phyloP scores from a whole-genome alignment of 2,797 vertebrate species.

The Microctenopoma lineatum region DNA sequence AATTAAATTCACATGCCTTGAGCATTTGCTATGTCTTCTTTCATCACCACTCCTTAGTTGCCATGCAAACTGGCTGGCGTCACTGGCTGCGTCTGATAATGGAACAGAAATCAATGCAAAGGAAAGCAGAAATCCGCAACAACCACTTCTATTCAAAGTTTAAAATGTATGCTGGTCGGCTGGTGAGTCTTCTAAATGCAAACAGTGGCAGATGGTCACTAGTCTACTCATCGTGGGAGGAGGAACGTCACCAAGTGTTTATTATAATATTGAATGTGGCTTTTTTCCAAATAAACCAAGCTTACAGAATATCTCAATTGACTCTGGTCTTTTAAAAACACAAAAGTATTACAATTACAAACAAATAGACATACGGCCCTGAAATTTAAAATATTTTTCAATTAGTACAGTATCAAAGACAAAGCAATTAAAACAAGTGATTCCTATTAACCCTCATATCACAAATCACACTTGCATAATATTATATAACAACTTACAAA shows the following conservation, averaged over 20 bases:
- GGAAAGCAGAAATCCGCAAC: not conserved
- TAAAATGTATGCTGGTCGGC: slow-evolving; percentile 12
- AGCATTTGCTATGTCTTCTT: slow-evolving; percentile 1
- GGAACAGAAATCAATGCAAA: slow-evolving; percentile 36
- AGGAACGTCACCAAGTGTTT: slow-evolving; percentile 30
- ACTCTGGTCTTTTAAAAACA: not conserved
- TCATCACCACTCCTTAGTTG: not conserved
- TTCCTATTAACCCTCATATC: not conserved
- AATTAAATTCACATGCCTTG: slow-evolving; percentile 9
- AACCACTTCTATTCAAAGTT: slow-evolving; percentile 11
- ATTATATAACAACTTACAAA: not conserved
- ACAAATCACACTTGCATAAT: not conserved
- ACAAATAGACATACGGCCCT: not conserved
- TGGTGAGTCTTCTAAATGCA: slow-evolving; percentile 43
- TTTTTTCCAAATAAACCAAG: slow-evolving; percentile 1
- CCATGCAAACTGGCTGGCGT: slow-evolving; percentile 8
- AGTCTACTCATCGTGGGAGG: slow-evolving; percentile 13
- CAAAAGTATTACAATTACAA: not conserved
- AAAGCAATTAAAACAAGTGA: not conserved
- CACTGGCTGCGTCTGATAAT: not conserved
- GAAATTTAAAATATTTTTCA: not conserved
- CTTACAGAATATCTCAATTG: not conserved
- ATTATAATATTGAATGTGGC: not conserved
- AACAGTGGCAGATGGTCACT: slow-evolving; percentile 46
- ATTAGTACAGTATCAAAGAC: not conserved